Base-by-base conservation (phyloP, 30 jellyfish, hydroid and myxozoan genomes). In the Aurelia coerulea region DNA sequence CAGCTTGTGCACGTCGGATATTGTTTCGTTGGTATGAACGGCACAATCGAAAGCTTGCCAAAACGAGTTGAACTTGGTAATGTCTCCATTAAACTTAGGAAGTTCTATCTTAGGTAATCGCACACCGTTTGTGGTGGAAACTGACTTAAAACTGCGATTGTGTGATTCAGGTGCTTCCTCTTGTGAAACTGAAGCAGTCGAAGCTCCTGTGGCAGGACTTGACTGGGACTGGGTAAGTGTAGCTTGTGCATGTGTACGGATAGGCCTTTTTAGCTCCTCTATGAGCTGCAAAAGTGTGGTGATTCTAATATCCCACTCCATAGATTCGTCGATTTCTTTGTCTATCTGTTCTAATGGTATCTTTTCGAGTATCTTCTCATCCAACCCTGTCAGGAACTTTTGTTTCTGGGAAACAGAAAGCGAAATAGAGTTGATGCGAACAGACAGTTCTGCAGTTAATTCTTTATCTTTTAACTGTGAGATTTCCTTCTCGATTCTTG, bases 1-100 rank as follows among this genome's bases (percentile, higher is more conserved):
- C 73, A 90, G 41, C 64, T 90, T 90, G 18, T 83, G 91, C 9
- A 73, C 34, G 19, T 54, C 81, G 6, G 88, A 10, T 19, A 82
- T 10, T 4, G 32, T 73, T 3, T 84, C 92, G 59, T 91, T 84
- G 16, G 68, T 16, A 58, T 85, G 77, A 4, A 91, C 88, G 16
- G 96, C 93, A 52, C 96, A 65, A 34, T 31, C 10, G 31, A 68
- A 68, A 18, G 31, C 37, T 39, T 74, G 69, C 84, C 72, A 52
- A 39, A 50, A 50, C 41, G 84, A 37, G 4, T 42, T 56, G 10
- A 74, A 50, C 53, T 50, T 14, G 19, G 73, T 74, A 2, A 74
- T 58, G 5, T 52, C 84, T 1, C 72, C 72, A 11, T 58, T 14
- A 17, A 41, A 74, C 56, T 74, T 13, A 12, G 84, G 69, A 65